Conservation (phyloP, 2,113 vertebrate species). For the Chaetodon trifascialis region DNA sequence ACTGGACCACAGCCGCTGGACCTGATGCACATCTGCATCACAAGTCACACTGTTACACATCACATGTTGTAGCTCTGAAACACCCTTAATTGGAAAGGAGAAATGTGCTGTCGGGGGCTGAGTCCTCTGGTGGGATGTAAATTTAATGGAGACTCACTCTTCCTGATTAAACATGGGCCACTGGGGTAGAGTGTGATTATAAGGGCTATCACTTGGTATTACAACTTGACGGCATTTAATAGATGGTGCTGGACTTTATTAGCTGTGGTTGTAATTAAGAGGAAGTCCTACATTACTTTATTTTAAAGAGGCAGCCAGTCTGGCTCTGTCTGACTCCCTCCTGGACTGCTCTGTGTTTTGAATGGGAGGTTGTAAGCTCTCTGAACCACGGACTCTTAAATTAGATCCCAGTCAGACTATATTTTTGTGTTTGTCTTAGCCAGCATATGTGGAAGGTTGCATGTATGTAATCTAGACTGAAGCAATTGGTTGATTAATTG, state of each 20-base stretch:
- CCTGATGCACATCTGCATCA: neutral
- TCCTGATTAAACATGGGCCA: conserved; percentile 44
- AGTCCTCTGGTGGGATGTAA: conserved; percentile 49
- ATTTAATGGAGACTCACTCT: conserved; percentile 59
- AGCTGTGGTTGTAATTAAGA: conserved; percentile 58
- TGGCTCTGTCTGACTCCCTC: neutral
- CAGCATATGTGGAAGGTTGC: neutral
- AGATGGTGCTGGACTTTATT: conserved; percentile 55
- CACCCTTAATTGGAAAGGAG: conserved; percentile 40
- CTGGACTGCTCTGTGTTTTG: neutral
- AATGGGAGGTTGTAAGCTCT: conserved; percentile 16
- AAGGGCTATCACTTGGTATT: conserved; percentile 44
- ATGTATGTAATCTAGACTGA: neutral
- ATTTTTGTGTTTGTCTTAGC: neutral
- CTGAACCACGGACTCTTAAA: neutral
- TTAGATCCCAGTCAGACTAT: conserved; percentile 1
- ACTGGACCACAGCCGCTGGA: neutral
- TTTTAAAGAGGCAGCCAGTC: conserved; percentile 28
- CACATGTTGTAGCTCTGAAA: conserved; percentile 13
- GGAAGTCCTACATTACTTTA: conserved; percentile 30
- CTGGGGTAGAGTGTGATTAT: conserved; percentile 49
- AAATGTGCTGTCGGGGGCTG: conserved; percentile 22
- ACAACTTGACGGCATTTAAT: conserved; percentile 47
- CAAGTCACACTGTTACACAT: conserved; percentile 28
- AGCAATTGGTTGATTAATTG: neutral